Percentiles rank a stretch among this genome's conserved stretches.
These are phyloP conservation scores for Echinarachnius parma DNA, from an alignment of 53 echinoderm and acorn worm species.

Conservation along the genomic window DNA sequence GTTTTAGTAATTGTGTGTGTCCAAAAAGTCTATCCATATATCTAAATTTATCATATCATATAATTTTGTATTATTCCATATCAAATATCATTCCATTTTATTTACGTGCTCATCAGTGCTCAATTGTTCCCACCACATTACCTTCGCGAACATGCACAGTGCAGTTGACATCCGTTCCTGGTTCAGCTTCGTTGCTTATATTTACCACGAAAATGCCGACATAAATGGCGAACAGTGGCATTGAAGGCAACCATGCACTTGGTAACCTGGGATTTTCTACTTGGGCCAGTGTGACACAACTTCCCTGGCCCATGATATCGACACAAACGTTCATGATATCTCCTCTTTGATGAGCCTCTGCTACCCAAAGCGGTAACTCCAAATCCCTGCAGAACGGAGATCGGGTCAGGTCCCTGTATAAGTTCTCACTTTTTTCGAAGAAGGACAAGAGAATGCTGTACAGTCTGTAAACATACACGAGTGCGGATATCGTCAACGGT, in stretches of 20 bases:
- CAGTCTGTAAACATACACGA: too few relatives aligned
- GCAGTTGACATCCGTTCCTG: background rate
- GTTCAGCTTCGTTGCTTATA: too few relatives aligned
- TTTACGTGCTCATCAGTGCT: too few relatives aligned
- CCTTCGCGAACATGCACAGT: slow-evolving; percentile 28
- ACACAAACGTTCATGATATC: slow-evolving; percentile 28
- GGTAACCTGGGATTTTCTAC: slow-evolving; percentile 50
- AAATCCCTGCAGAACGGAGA: too few relatives aligned
- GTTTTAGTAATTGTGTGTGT: too few relatives aligned
- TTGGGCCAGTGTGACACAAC: slow-evolving; percentile 45
- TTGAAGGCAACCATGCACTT: slow-evolving; percentile 38
- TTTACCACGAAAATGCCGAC: slow-evolving; percentile 12
- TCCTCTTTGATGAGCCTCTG: slow-evolving; percentile 42
- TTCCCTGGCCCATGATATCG: slow-evolving; percentile 53
- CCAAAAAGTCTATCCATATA: too few relatives aligned
- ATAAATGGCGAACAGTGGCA: background rate
- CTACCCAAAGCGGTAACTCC: slow-evolving; percentile 53
- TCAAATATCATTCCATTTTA: too few relatives aligned
- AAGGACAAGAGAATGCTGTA: slow-evolving; percentile 17
- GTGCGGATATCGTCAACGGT: too few relatives aligned
- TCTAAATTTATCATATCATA: too few relatives aligned
- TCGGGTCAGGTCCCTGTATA: too few relatives aligned
- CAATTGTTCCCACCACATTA: slow-evolving; percentile 12
- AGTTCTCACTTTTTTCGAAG: slow-evolving; percentile 17
- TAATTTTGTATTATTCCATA: too few relatives aligned